Base-by-base conservation (phyloP, 2,888 invertebrate species). In the Tanytarsus gracilentus region DNA sequence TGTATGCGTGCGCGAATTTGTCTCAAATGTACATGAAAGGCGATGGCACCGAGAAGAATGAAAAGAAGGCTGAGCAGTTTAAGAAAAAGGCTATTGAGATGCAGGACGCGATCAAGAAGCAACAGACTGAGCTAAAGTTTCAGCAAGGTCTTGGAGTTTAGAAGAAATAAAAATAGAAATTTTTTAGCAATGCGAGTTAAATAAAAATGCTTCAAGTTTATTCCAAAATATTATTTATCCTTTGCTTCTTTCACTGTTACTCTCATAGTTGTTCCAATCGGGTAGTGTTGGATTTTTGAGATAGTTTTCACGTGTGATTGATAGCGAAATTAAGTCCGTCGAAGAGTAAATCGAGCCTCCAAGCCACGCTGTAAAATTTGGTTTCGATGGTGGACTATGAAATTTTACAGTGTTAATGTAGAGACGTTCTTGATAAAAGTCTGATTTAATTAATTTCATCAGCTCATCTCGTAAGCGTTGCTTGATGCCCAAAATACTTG, bases 1-100 rank as follows among this genome's bases (percentile, higher is more conserved):
- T 91, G 70, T 87, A 85, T 68, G 88, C 90, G 0, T 98, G 98
- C 76, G 86, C 86, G 0, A 96, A 96, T 75, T 76, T 95, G 1
- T 86, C 92, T 68, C 82, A 87, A 71, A 92, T 93, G 88, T 88
- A 89, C 70, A 78, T 79, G 29, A 82, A 81, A 69, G 93, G 93
- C 11, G 89, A 94, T 64, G 94, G 94, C 1, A 85, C 84, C 0
- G 82, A 82, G 58, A 83, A 87, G 69, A 83, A 87, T 71, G 69
- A 74, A 52, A 79, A 82, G 61, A 76, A 88, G 68, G 84, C 89
- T 0, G 81, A 86, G 61, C 79, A 80, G 64, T 93, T 82, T 69
- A 86, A 84, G 69, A 76, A 81, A 63, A 76, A 83, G 63, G 89
- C 90, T 0, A 66, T 82, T 44, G 84, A 83, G 58, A 75, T 90